Percentiles rank a stretch among this genome's conserved stretches.
These are phyloP conservation scores for Homarus americanus DNA, from an alignment of 1,140 invertebrate genomes.

Conservation along the genomic window DNA sequence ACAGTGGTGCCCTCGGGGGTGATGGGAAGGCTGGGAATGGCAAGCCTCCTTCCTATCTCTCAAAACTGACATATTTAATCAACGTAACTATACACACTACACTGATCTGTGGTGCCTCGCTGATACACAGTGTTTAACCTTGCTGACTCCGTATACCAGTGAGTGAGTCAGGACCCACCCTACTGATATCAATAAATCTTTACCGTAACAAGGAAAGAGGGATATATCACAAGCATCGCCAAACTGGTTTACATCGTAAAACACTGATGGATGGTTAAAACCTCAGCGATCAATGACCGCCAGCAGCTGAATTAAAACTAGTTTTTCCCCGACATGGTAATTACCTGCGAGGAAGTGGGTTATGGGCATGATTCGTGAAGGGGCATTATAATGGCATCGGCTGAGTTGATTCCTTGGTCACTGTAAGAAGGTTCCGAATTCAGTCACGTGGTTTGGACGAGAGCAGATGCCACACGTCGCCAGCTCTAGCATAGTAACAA, in stretches of 20 bases:
- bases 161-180: no score
- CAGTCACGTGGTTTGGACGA: conserved; percentile 63
- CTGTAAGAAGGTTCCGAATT: conserved; percentile 58
- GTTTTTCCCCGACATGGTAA: background rate
- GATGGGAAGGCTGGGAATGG: no score
- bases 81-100: no score
- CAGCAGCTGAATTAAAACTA: background rate
- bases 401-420: conserved; percentile 56
- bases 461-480: conserved; percentile 34
- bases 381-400: background rate
- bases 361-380: background rate
- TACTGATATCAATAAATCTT: background rate
- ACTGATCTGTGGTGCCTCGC: no score
- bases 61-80: no score
- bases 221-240: conserved; percentile 5
- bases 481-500: background rate
- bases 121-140: no score
- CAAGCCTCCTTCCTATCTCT: no score
- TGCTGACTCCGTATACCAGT: no score
- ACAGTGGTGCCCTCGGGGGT: no score
- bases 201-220: background rate
- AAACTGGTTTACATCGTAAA: background rate
- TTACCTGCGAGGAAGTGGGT: background rate
- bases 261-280: background rate
- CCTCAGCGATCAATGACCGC: background rate